phyloP scores from a whole-genome alignment of 2,113 vertebrate species.

The Oryzias curvinotus region DNA sequence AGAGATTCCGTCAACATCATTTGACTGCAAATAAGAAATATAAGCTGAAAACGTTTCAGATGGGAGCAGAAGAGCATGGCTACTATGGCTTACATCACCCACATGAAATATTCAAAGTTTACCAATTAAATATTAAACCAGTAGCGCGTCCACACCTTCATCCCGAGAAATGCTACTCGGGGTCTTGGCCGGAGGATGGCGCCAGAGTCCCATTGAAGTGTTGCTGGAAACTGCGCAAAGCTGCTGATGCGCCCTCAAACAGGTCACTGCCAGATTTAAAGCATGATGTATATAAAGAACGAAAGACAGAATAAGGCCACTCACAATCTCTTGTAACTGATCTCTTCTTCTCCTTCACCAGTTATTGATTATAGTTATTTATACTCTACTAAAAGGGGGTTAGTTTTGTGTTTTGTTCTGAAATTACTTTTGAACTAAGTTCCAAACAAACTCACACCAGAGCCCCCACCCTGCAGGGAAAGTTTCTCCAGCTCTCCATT shows the following conservation, averaged over 20 bases:
- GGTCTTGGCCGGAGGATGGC: conserved; percentile 64
- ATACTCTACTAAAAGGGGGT: too few species aligned
- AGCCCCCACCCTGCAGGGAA: conserved; percentile 5
- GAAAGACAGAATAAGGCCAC: too few species aligned
- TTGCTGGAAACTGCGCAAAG: conserved; percentile 30
- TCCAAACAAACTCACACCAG: background rate
- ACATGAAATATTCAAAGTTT: conserved; percentile 76
- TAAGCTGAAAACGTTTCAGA: conserved; percentile 11
- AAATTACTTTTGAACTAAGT: background rate
- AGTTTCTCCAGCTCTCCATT: conserved; percentile 56
- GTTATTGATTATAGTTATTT: too few species aligned
- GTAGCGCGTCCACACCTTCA: conserved; percentile 15
- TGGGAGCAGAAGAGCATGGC: conserved; percentile 38
- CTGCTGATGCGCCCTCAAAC: conserved; percentile 12
- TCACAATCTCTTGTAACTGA: too few species aligned
- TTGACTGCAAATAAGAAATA: background rate
- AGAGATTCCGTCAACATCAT: too few species aligned
- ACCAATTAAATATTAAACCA: conserved; percentile 75
- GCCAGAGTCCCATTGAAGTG: conserved; percentile 60
- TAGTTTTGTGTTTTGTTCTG: background rate
- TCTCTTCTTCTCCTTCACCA: too few species aligned
- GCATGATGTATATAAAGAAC: too few species aligned
- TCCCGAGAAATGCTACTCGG: conserved; percentile 4
- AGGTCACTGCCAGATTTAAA: background rate
- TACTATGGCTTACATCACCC: conserved; percentile 68